A percentile compares a stretch with the other conserved stretches of the same genome.
Evolutionary conservation across 2,113 vertebrate genomes (phyloP).

Genomic region (Coryphaenoides rupestris): DNA sequence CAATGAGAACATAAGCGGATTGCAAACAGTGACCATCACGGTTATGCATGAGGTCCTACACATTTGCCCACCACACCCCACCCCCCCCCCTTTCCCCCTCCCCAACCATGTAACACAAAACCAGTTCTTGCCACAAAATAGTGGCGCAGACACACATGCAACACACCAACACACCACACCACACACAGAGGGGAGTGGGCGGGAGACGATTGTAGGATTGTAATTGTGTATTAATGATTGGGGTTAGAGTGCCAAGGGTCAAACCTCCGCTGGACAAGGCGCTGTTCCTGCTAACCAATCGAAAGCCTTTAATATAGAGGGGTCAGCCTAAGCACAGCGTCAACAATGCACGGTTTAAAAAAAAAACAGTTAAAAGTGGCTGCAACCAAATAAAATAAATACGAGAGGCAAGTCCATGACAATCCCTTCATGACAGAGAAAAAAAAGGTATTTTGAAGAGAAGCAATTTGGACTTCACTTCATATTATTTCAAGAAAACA

Average conservation of each 20-base stretch:
- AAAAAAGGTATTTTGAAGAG: conserved; percentile 29
- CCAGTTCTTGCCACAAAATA: not conserved
- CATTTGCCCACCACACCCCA: not conserved
- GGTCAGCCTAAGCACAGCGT: conserved; percentile 13
- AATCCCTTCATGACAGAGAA: not conserved
- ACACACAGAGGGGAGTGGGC: conserved; percentile 9
- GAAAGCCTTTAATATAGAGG: conserved; percentile 18
- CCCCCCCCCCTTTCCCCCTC: too few relatives aligned
- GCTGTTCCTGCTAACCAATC: conserved; percentile 32
- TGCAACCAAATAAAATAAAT: not conserved
- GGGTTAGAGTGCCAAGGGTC: conserved; percentile 53
- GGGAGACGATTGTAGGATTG: conserved; percentile 73
- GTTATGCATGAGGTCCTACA: not conserved
- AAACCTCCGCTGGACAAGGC: conserved; percentile 25
- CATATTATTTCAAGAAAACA: conserved; percentile 45
- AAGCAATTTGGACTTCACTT: conserved; percentile 59
- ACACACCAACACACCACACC: too few relatives aligned
- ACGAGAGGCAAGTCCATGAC: conserved; percentile 2
- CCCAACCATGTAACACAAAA: not conserved
- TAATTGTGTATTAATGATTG: conserved; percentile 68
- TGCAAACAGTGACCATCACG: conserved; percentile 5
- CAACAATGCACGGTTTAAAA: conserved; percentile 19
- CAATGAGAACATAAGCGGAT: not conserved
- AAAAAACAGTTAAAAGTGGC: not conserved
- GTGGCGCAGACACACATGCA: conserved; percentile 16